Evolutionary conservation across 2,113 vertebrate genomes (phyloP), one percentile per base, ranked within the genome.

Genomic region (Acrocephalus kingi): DNA sequence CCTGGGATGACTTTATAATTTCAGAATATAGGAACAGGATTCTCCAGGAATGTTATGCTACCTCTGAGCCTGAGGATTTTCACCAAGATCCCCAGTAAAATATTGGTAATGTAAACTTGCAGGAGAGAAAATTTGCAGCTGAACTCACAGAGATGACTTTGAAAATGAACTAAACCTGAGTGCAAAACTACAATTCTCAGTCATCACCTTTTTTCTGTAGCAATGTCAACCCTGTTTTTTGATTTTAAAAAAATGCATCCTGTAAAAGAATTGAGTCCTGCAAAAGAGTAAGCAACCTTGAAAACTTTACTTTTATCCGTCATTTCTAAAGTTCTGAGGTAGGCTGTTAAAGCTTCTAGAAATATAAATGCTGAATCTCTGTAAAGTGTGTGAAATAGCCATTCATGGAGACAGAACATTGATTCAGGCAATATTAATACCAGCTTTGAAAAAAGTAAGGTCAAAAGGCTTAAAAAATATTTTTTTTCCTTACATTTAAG

Each of bases 221-320:
- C 13, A 41, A 41, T 48, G 28, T 41, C 62, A 59, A 14, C 5
- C 9, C 46, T 31, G 19, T 14, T 86, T 91, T 54, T 56, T 63
- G 52, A 64, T 71, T 67, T 88, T 58, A 55, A 83, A 87, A 87
- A 88, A 86, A 55, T 62, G 6, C 16, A n/a, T 33, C 1, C 15
- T 3, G 0, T 52, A 59, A 69, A 89, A 90, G 7, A 52, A 59
- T 4, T 23, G 11, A 74, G 56, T 31, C 33, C 27, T 88, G 24
- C 1, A 51, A 66, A 90, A 59, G 31, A 71, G 67, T 66, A 67
- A 94, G n/a, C n/a, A 87, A 27, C 37, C 63, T 74, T 83, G 79
- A 93, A 94, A 80, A 51, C 18, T 84, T 88, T 66, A 15, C 33
- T 94, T 96, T 94, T 37, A 55, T 71, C 46, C 94, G 56, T 77